Base-by-base conservation (phyloP, 2,113 vertebrate species). In the Calidris pygmaea region DNA sequence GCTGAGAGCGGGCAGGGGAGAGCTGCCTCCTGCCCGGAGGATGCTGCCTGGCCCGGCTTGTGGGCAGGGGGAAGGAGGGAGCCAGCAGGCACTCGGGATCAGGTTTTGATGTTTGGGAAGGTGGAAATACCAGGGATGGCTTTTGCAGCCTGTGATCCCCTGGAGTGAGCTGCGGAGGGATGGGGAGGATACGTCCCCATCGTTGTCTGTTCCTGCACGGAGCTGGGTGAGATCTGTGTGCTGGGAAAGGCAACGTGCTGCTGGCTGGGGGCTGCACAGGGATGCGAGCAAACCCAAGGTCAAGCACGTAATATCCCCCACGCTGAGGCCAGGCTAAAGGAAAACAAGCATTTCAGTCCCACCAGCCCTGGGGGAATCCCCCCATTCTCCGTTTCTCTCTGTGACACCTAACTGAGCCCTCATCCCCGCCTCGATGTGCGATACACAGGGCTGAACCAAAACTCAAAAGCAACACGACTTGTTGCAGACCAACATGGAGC, bases 391-490 rank as follows among this genome's bases (percentile, higher is more conserved):
- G 4, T 3, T n/a, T 62, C 50, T 39, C 62, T 27, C 47, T 0
- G 0, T 14, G 53, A 76, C 58, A 41, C 39, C 55, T 19, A 23
- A 34, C 34, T 1, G 23, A 74, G 45, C 35, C 41, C 74, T 48
- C 7, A 8, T 32, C 37, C 14, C 73, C 2, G 21, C 58, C 53
- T 47, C 0, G 0, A 30, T 0, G 7, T 1, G 2, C 34, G 74
- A 10, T 27, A 2, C 7, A 67, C 15, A 2, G 23, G 34, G 62
- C 41, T 66, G 29, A 62, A 77, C 21, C 59, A 63, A 72, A 67
- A 50, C 59, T 58, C 68, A 17, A 21, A 77, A 76, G 35, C 29
- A 41, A 41, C 34, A 37, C 0, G 10, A 60, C 30, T 4, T 30
- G 29, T 1, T 53, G 41, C 45, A 86, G 58, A 23, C 7, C 55